Conservation (phyloP, 2,797 vertebrate species). For the Rhyacichthys aspro region DNA sequence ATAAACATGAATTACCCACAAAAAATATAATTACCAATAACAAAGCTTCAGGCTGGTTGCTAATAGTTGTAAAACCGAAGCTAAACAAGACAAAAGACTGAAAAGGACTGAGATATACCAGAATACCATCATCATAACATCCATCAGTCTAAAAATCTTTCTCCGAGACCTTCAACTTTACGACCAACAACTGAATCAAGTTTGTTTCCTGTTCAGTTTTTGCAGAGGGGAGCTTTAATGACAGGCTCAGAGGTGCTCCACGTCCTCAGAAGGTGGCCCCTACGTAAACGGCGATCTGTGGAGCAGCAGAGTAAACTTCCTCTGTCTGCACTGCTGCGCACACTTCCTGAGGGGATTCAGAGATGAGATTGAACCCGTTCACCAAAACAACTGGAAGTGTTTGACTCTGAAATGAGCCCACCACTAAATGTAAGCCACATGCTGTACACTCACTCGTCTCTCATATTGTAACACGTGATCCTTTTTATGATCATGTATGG, state of each 20-base stretch:
- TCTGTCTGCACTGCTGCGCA: conserved; percentile 68
- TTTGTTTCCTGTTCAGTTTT: background rate
- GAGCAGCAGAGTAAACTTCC: conserved; percentile 72
- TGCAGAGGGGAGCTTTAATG: background rate
- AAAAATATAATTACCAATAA: too few relatives aligned
- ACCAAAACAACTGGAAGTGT: conserved; percentile 36
- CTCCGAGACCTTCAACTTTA: background rate
- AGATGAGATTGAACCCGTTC: conserved; percentile 42
- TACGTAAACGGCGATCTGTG: conserved; percentile 74
- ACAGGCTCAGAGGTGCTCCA: conserved; percentile 39
- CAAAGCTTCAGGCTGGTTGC: too few relatives aligned
- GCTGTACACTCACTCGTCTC: conserved; percentile 25
- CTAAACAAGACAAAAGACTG: too few relatives aligned
- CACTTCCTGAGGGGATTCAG: conserved; percentile 72
- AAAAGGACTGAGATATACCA: too few relatives aligned
- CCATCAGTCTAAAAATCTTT: too few relatives aligned
- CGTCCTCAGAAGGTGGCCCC: conserved; percentile 58
- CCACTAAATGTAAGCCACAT: conserved; percentile 60
- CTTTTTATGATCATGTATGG: background rate
- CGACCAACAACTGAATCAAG: background rate
- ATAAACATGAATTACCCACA: too few relatives aligned
- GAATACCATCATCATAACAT: too few relatives aligned
- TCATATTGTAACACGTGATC: background rate
- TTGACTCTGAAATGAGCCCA: conserved; percentile 31
- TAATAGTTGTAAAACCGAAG: too few relatives aligned